Evolutionary conservation across 2,797 vertebrate genomes (phyloP).

Genomic region (Lacerta bilineata): DNA sequence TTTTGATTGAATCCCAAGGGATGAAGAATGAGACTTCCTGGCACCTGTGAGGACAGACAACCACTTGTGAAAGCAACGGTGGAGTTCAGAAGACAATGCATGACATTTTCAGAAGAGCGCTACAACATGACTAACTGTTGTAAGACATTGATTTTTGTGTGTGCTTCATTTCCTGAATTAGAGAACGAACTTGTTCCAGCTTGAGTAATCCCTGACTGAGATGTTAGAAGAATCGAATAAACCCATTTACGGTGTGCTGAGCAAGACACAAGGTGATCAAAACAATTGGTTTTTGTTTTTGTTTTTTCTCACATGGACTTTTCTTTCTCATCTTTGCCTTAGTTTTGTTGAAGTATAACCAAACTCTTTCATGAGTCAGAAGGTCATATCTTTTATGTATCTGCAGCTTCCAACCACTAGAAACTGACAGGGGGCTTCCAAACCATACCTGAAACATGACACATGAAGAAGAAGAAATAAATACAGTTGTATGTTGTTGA

Average conservation of each 20-base stretch:
- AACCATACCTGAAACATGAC: background rate
- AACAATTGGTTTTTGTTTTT: background rate
- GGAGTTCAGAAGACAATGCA: slow-evolving; percentile 34
- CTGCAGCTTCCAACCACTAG: background rate
- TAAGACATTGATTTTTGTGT: slow-evolving; percentile 30
- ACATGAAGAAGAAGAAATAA: background rate
- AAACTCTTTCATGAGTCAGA: background rate
- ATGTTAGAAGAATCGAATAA: slow-evolving; percentile 20
- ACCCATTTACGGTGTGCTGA: slow-evolving; percentile 25
- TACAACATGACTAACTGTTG: slow-evolving; percentile 23
- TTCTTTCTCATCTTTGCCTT: background rate
- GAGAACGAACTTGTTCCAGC: slow-evolving; percentile 42
- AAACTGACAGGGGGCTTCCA: background rate
- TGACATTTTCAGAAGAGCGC: slow-evolving; percentile 37
- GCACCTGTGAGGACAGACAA: slow-evolving; percentile 18
- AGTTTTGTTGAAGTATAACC: background rate
- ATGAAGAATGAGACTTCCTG: slow-evolving; percentile 18
- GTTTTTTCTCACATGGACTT: background rate
- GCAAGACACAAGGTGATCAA: slow-evolving; percentile 13
- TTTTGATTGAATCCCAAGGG: slow-evolving; percentile 11
- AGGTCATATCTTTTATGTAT: background rate
- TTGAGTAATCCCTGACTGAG: background rate
- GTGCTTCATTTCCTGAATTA: slow-evolving; percentile 39
- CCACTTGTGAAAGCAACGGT: background rate
- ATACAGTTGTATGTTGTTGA: background rate